Base-by-base conservation (phyloP, 2,113 vertebrate genomes). In the Trachemys scripta region DNA sequence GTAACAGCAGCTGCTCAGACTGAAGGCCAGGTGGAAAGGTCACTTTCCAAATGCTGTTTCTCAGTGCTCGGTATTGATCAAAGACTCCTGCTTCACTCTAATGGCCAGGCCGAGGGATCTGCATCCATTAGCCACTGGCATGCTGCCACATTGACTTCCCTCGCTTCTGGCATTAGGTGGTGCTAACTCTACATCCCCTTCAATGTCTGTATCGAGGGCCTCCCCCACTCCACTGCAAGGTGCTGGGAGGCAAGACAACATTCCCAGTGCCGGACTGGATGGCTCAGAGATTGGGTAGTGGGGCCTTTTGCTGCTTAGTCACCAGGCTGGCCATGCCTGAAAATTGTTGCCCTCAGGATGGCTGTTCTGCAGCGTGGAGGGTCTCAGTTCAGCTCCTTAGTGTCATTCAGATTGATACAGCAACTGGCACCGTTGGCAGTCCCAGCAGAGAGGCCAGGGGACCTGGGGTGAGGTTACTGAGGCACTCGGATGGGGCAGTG, bases 11-110 rank as follows among this genome's bases (percentile, higher is more conserved):
- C 91, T 90, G 80, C 50, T 31, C 72, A 14, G 42, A 84, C 53
- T 89, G 94, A 94, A 65, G 29, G 62, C 57, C 87, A 87, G 89
- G 95, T 93, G 81, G 78, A 84, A 85, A 93, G 94, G 88, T 82
- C 72, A 54, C 69, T 89, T 49, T 87, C 90, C 82, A 90, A 89
- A 54, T 62, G 78, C 51, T 56, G 56, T 84, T 95, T 87, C 35
- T 54, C 59, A 85, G 79, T 10, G 1, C 62, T 78, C 72, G 84
- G 84, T 84, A 87, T 94, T 95, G 92, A 54, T 16, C 22, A 82
- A 82, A 78, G 84, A 92, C 90, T 56, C 50, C 82, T 50, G 49
- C 84, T 86, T 4, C 0, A 54, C 82, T 90, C 56, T 85, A 25
- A 7, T 2, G 5, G 65, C 38, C 5, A 1, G 6, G 10, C 59